A percentile compares a stretch with the other conserved stretches of the same genome.
phyloP scores from a whole-genome alignment of 1,140 invertebrate genomes.

The Heliconius nattereri region DNA sequence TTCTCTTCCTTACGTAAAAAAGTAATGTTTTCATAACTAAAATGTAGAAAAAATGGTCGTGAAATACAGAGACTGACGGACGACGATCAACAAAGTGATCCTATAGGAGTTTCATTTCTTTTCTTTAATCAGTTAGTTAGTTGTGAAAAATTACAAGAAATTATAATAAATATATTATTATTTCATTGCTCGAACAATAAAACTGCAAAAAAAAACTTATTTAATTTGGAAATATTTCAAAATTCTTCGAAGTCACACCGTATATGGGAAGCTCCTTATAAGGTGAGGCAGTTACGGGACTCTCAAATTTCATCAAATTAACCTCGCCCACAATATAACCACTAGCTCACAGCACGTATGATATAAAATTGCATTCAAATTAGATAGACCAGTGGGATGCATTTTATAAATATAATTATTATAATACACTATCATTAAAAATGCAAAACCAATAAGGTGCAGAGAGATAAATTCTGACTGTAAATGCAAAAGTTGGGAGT shows the following conservation, averaged over 20 bases:
- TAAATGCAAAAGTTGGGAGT: no score
- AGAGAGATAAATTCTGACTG: no score
- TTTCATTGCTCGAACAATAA: not conserved
- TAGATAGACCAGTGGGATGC: not conserved
- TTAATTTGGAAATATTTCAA: not conserved
- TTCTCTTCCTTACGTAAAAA: no score
- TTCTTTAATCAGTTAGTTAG: no score
- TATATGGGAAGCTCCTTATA: slow-evolving; percentile 4
- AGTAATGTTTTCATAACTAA: no score
- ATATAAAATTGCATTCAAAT: not conserved
- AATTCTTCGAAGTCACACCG: not conserved
- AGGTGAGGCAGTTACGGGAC: not conserved
- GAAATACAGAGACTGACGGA: no score
- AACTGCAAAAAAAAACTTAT: not conserved
- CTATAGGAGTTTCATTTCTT: no score
- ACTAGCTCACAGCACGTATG: not conserved
- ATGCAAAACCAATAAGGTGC: no score
- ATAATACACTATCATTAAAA: no score
- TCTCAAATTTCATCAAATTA: slow-evolving; percentile 25
- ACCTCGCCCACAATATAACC: slow-evolving; percentile 23
- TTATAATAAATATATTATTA: not conserved
- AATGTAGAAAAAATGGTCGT: no score
- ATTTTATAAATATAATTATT: not conserved
- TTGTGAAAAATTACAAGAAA: no score
- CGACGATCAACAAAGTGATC: no score